Evolutionary conservation across 1,140 invertebrate species (phyloP).

Genomic region (Atta texana): DNA sequence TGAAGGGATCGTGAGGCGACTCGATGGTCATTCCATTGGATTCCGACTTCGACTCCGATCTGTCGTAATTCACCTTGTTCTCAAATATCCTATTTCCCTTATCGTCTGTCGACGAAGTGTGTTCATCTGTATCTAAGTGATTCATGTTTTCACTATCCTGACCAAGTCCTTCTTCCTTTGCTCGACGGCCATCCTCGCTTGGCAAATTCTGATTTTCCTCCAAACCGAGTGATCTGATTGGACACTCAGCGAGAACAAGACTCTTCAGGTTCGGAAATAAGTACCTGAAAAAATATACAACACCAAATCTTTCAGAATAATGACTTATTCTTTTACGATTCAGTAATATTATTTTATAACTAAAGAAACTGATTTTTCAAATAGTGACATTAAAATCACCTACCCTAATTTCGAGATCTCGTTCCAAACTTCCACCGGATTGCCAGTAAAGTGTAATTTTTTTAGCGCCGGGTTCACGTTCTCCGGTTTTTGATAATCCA

Average conservation of each 20-base stretch:
- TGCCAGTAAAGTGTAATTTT: slow-evolving; percentile 93
- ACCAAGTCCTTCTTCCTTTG: slow-evolving; percentile 68
- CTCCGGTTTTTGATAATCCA: slow-evolving; percentile 84
- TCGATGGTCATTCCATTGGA: slow-evolving; percentile 79
- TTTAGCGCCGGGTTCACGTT: slow-evolving; percentile 89
- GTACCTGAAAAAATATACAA: slow-evolving; percentile 11
- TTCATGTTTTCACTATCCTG: slow-evolving; percentile 79
- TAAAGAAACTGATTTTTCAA: not conserved
- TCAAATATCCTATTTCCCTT: slow-evolving; percentile 78
- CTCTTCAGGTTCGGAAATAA: slow-evolving; percentile 93
- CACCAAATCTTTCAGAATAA: not conserved
- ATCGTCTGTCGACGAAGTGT: slow-evolving; percentile 58
- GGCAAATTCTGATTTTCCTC: slow-evolving; percentile 78
- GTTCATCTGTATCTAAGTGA: slow-evolving; percentile 71
- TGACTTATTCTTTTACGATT: no score
- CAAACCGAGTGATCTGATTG: slow-evolving; percentile 89
- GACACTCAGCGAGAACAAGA: slow-evolving; percentile 94
- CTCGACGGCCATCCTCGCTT: slow-evolving; percentile 80
- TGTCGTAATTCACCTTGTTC: slow-evolving; percentile 81
- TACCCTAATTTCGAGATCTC: slow-evolving; percentile 94
- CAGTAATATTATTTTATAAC: not conserved
- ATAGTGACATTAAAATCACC: slow-evolving; percentile 58
- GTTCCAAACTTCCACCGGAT: slow-evolving; percentile 91
- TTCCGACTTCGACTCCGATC: slow-evolving; percentile 86
- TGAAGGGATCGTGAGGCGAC: slow-evolving; percentile 88